Evolutionary conservation across 2,888 invertebrate genomes (phyloP).

Genomic region (Hypselothyrea guttata): DNA sequence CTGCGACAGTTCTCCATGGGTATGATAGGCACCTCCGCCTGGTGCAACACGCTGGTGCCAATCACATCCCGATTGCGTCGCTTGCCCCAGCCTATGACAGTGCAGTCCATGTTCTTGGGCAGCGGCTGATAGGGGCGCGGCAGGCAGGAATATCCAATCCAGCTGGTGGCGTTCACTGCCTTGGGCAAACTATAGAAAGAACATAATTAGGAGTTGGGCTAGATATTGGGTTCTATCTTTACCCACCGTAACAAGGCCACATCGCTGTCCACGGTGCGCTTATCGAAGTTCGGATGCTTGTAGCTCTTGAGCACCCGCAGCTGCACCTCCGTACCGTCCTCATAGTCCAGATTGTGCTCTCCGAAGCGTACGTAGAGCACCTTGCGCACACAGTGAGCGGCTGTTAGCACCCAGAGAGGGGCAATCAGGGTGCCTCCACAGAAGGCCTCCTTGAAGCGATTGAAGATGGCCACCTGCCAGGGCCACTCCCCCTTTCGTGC

Average conservation of each 20-base stretch:
- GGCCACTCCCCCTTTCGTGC: slow-evolving; percentile 93
- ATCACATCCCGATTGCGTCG: slow-evolving; percentile 88
- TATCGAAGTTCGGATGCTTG: slow-evolving; percentile 93
- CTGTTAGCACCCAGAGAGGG: slow-evolving; percentile 92
- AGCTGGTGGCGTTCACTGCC: slow-evolving; percentile 75
- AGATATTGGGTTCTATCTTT: too few species aligned
- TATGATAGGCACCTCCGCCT: slow-evolving; percentile 95
- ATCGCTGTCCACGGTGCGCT: slow-evolving; percentile 95
- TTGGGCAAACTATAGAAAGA: slow-evolving; percentile 76
- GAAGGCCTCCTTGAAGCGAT: slow-evolving; percentile 92
- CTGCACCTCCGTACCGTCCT: slow-evolving; percentile 90
- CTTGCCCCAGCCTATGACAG: slow-evolving; percentile 97
- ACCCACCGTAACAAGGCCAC: slow-evolving; percentile 90
- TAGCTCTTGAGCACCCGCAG: slow-evolving; percentile 88
- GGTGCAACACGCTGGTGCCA: slow-evolving; percentile 92
- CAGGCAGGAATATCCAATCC: slow-evolving; percentile 89
- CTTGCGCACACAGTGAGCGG: slow-evolving; percentile 92
- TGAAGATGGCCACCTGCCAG: slow-evolving; percentile 96
- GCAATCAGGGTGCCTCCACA: slow-evolving; percentile 94
- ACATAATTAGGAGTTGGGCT: not conserved
- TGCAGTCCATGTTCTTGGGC: slow-evolving; percentile 87
- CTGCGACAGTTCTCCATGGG: slow-evolving; percentile 89
- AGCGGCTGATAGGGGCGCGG: slow-evolving; percentile 88
- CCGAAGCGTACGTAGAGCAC: slow-evolving; percentile 91
- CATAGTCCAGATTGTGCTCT: slow-evolving; percentile 90